Evolutionary conservation across 2,888 invertebrate species (phyloP), one percentile per base, ranked within the genome.

Genomic region (Artemia sp.): DNA sequence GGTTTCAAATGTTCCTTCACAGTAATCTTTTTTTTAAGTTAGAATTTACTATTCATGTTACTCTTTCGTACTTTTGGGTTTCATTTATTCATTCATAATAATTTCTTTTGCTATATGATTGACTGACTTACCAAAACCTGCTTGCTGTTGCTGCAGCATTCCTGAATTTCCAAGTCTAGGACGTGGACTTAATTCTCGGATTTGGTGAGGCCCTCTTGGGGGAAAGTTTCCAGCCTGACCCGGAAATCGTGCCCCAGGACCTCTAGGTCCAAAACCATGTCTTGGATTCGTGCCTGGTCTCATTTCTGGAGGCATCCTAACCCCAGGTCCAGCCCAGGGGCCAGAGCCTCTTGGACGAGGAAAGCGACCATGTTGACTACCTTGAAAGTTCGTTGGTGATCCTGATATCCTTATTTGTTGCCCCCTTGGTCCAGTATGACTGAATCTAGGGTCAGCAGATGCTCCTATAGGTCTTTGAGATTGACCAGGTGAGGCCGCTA

Each of bases 221-320:
- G 53, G 12, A 67, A n/a, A 38, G 24, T 14, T 14, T n/a, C 64
- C 64, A 24, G 50, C 51, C 7, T 52, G 69, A 8, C 68, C 24
- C 24, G 68, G 68, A 51, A 52, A 68, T 12, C 69, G 69, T 24
- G 50, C 67, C 19, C 51, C 38, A 58, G 71, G 70, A 67, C 69
- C 71, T 51, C 71, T 71, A 67, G 70, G 72, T 58, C 67, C 69
- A 19, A 64, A 67, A 66, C 67, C 67, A 69, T 70, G 70, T 7
- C 74, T 72, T 12, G 72, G 71, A 11, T 71, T 71, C 70, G 70
- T 70, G 67, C 73, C 72, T 51, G 72, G 71, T 51, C 58, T 68
- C 67, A 69, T 68, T 58, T 66, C 38, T 14, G 70, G 67, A 66
- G 70, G 67, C 70, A 69, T 72, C 38, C 70, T 53, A n/a, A 52